Base-by-base conservation (phyloP, 2,888 invertebrate genomes). In the Coenonympha arcania region DNA sequence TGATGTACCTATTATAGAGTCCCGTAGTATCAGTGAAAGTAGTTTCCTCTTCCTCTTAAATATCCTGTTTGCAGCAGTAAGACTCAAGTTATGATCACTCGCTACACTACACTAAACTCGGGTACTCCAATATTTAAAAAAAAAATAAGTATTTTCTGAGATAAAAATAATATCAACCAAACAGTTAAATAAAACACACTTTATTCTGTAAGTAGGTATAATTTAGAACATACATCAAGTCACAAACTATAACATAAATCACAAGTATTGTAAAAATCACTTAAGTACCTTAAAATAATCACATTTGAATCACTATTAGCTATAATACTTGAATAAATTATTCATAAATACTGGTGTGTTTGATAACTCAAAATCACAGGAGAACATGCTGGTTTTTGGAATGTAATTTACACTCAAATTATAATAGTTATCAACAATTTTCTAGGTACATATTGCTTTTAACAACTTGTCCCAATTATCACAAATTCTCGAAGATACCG, bases 341-440 rank as follows among this genome's bases (percentile, higher is more conserved):
- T 22, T 28, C 18, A 51, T 54, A 49, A 67, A 71, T 68, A 71
- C 64, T 69, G 64, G 60, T 64, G 56, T 48, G 60, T 64, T 56
- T 48, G 53, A 53, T 41, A 40, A 48, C 16, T 40, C 6, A 36
- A 50, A 48, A 56, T 54, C 56, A 54, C 56, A 54, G 48, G 22
- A 44, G 37, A 39, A 28, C 13, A 8, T 20, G 46, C 56, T 49
- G 50, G 60, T 64, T 66, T 63, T 60, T 54, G 53, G 56, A 54
- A 58, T 54, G 59, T 50, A 44, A 52, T 56, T 39, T 48, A 13
- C 24, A 3, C 2, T 6, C 13, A 11, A 30, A 13, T n/a, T n/a
- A n/a, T n/a, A n/a, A n/a, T n/a, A n/a, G n/a, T n/a, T n/a, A n/a
- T n/a, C n/a, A n/a, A n/a, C n/a, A 16, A 16, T 33, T 16, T 3